These are phyloP conservation scores for Xiphophorus hellerii DNA, from an alignment of 2,113 vertebrate species.

Conservation along the genomic window DNA sequence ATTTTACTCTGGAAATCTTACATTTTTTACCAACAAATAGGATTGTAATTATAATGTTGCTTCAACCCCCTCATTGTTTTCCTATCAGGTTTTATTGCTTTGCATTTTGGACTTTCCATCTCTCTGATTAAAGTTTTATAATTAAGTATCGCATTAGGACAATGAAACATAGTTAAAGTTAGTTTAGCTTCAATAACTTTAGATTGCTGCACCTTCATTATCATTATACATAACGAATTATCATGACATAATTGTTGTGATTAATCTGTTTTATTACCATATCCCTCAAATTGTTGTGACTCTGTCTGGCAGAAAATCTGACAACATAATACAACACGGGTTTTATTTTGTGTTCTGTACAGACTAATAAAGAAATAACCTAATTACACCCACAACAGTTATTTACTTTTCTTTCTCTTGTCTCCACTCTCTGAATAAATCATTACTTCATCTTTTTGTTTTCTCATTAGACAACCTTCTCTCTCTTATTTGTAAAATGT, in stretches of 20 bases:
- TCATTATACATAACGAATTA: constrained; percentile 42
- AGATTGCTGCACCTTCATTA: constrained; percentile 29
- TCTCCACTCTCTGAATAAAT: constrained; percentile 29
- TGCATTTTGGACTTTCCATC: constrained; percentile 53
- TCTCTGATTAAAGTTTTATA: constrained; percentile 69
- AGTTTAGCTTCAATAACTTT: constrained; percentile 48
- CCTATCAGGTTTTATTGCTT: constrained; percentile 70
- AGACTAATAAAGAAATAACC: constrained; percentile 54
- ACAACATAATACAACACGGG: constrained; percentile 15
- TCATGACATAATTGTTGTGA: constrained; percentile 48
- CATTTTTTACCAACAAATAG: background rate
- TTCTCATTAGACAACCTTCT: background rate
- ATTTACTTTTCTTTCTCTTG: constrained; percentile 22
- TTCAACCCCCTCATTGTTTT: constrained; percentile 65
- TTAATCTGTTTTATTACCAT: constrained; percentile 63
- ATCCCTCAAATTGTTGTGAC: constrained; percentile 46
- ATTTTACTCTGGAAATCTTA: background rate
- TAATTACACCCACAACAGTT: constrained; percentile 41
- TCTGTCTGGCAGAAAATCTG: constrained; percentile 43
- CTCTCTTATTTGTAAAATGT: constrained; percentile 7
- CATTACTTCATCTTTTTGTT: constrained; percentile 7
- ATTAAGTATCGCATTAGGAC: constrained; percentile 69
- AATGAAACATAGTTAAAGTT: constrained; percentile 62
- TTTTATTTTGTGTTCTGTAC: constrained; percentile 21
- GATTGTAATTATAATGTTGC: constrained; percentile 38